Base-by-base conservation (phyloP, 2,113 vertebrate genomes). In the Lagopus leucura region DNA sequence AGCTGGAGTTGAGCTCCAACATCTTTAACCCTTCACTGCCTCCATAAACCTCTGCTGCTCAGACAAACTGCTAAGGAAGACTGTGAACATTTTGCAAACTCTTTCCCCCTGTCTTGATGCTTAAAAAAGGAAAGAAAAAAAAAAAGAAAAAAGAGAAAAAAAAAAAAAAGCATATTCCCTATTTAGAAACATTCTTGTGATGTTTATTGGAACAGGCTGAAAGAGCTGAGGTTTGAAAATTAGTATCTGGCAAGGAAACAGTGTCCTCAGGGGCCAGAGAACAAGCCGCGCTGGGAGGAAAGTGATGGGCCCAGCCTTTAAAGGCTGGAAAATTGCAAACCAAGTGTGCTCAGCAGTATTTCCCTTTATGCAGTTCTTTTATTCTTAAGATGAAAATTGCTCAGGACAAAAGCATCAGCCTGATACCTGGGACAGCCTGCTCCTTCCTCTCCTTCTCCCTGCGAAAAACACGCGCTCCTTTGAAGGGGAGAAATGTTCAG, bases 151-250 rank as follows among this genome's bases (percentile, higher is more conserved):
- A 21, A 22, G 20, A 21, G 25, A 14, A 36, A 30, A 30, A 17
- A 8, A 50, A 65, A 60, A 73, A 75, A 67, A 52, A 57, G 1
- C 11, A 1, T 22, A 25, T 94, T 95, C 94, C 88, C 38, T 88
- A 94, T 96, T 96, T 96, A 96, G 96, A 92, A 95, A 95, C 94
- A 94, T 95, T 96, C 92, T 77, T 96, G 75, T 95, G 89, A 94
- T 95, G 95, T 96, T 96, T 96, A 94, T 95, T 95, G 94, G 93
- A 96, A 95, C 55, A 0, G 60, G 90, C 96, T 96, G 92, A 96
- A 96, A 96, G 94, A 96, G 93, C 94, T 96, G 96, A 96, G 93
- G 89, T 96, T 95, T 93, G 95, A 96, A 93, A 96, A 95, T 95
- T 94, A 94, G 87, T 94, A 89, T 96, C 95, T 96, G 96, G 94